Evolutionary conservation across 2,888 invertebrate species (phyloP).

Genomic region (Acrobasis suavella): DNA sequence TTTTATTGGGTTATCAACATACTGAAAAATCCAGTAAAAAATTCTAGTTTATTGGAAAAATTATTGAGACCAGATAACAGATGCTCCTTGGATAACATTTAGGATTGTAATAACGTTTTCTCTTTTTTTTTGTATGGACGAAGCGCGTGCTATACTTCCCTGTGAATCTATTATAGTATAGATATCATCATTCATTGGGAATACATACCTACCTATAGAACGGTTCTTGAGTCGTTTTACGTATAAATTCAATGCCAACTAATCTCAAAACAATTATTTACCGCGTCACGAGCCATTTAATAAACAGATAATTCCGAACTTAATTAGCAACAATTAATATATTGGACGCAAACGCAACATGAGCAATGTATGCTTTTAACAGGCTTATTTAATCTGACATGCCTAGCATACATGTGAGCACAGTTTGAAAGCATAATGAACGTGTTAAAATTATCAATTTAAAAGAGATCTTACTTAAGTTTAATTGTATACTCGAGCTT

Average conservation of each 20-base stretch:
- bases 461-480: background rate
- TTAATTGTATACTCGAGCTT: background rate
- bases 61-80: too few relatives aligned
- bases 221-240: background rate
- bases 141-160: too few relatives aligned
- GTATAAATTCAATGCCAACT: background rate
- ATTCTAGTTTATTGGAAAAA: too few relatives aligned
- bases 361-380: background rate
- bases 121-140: too few relatives aligned
- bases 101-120: too few relatives aligned
- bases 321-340: constrained; percentile 15
- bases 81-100: too few relatives aligned
- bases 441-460: background rate
- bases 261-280: background rate
- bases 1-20: too few relatives aligned
- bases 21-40: too few relatives aligned
- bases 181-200: too few relatives aligned
- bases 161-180: too few relatives aligned
- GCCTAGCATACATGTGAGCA: background rate
- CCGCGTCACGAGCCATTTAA: constrained; percentile 9
- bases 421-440: background rate
- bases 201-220: too few relatives aligned
- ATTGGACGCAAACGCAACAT: background rate
- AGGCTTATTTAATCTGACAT: background rate
- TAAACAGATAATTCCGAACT: constrained; percentile 12